Base-by-base conservation (phyloP, 2,797 vertebrate genomes). In the Gobio occitaniae region DNA sequence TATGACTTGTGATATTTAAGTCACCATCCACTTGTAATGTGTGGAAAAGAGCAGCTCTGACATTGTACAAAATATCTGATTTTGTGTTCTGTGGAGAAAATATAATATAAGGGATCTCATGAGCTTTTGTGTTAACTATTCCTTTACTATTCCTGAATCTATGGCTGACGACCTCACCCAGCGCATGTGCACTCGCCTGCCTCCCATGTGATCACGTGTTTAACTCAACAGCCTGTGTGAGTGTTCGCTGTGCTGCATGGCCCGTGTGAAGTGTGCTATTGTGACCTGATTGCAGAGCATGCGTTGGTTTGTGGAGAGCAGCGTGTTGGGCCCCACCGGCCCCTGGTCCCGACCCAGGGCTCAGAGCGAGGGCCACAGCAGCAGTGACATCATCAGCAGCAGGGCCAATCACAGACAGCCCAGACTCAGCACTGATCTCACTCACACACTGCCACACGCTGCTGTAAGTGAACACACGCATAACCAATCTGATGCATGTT, bases 241-340 rank as follows among this genome's bases (percentile, higher is more conserved):
- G 88, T 72, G 59, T 66, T 66, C 44, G 68, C 48, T 66, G 13
- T 82, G 54, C 48, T 86, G 89, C 87, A 88, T 90, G 89, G 41
- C 76, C 41, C 47, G 69, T 85, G 83, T 85, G 82, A 80, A 84
- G 93, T 95, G 90, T 94, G 93, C 90, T 93, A 86, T 95, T 93
- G 89, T 97, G 94, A 96, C 95, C 92, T 93, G 96, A 96, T 97
- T 94, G 92, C 97, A 99, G 98, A 98, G 98, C 97, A 96, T 97
- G 97, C 93, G 95, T 95, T 94, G 96, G 91, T 90, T 95, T 94
- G 95, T 93, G 96, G 93, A 94, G 63, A 65, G 25, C 63, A 65
- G 93, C 90, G 91, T 92, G 94, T 93, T 93, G 93, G 94, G 93
- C 93, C 94, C 93, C 91, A 92, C 93, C 93, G 94, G 94, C 89